Evolutionary conservation across 1,140 invertebrate genomes (phyloP), one percentile per base, ranked within the genome.

Genomic region (Steinernema feltiae): DNA sequence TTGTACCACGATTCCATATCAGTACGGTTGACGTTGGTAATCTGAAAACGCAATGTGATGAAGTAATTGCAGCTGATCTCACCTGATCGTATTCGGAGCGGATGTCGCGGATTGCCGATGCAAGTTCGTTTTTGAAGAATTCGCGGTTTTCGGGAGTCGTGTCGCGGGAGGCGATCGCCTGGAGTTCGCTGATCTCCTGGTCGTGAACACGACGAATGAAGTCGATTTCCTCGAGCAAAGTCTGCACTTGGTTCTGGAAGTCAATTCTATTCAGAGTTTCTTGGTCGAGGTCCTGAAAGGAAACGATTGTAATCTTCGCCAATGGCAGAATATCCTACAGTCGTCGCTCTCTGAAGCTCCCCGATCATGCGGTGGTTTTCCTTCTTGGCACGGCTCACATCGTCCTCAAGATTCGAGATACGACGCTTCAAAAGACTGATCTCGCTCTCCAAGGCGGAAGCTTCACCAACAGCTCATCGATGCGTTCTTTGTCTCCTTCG

Each of bases 141-240:
- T 89, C 88, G 2, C 88, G 86, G 84, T 89, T 89, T 77, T 89
- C 88, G 30, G 83, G 85, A 0, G 88, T 89, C 0, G 88, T 88
- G 82, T 89, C 88, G n/a, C 88, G 80, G 78, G 88, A 88, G n/a
- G 87, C 85, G 77, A 89, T 85, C 21, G 88, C 87, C 32, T 88
- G 87, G 18, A 89, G 83, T 74, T 89, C 89, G 81, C 88, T 88
- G 70, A 89, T 85, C 82, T 89, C 89, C 87, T 78, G 75, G 31
- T 85, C 85, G 69, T 85, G 85, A 30, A 84, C 85, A 7, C 84
- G 73, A 41, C 79, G 76, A 18, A 85, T 79, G 72, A 85, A 85
- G 35, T 86, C 85, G 32, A 87, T 85, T 71, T 85, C 84, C 72
- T 85, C 84, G 1, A 85, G 72, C 17, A 85, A 77, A 27, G 84